These are phyloP conservation scores for Panagrolaimus sp. DNA, from an alignment of 1,140 invertebrate species.

Conservation along the genomic window DNA sequence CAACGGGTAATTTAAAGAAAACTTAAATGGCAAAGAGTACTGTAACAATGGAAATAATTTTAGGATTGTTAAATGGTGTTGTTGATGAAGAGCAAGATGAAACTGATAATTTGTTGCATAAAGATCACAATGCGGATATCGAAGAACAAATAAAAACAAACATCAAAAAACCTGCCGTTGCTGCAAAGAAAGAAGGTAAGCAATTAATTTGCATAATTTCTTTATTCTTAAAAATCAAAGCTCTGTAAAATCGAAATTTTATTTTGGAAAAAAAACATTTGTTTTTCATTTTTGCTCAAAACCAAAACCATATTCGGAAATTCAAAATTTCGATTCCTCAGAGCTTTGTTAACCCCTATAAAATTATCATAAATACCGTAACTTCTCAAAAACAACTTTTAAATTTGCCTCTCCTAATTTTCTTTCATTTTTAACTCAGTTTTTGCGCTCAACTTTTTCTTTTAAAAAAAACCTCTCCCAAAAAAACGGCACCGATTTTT, in stretches of 20 bases:
- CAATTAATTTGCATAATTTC: too few species aligned
- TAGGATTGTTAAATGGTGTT: background rate
- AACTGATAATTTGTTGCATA: constrained; percentile 26
- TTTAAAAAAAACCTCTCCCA: background rate
- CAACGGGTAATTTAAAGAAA: too few species aligned
- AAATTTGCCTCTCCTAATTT: background rate
- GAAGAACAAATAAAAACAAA: background rate
- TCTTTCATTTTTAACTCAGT: constrained; percentile 11
- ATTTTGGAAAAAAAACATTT: too few species aligned
- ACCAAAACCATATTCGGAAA: too few species aligned
- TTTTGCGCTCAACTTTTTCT: background rate
- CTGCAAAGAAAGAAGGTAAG: constrained; percentile 25
- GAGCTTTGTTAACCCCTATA: too few species aligned
- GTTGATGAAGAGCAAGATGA: constrained; percentile 34
- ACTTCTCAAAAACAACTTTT: constrained; percentile 5
- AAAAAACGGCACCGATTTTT: too few species aligned
- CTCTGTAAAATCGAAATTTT: constrained; percentile 10
- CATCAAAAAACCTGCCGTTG: constrained; percentile 10
- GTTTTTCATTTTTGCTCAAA: too few species aligned
- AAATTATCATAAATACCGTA: too few species aligned
- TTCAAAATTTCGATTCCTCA: too few species aligned
- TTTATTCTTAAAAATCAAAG: constrained; percentile 16
- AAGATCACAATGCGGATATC: constrained; percentile 19
- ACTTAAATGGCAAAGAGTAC: too few species aligned
- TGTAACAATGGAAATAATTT: background rate